Conservation (phyloP, 1,140 invertebrate genomes). For the Ruditapes philippinarum region DNA sequence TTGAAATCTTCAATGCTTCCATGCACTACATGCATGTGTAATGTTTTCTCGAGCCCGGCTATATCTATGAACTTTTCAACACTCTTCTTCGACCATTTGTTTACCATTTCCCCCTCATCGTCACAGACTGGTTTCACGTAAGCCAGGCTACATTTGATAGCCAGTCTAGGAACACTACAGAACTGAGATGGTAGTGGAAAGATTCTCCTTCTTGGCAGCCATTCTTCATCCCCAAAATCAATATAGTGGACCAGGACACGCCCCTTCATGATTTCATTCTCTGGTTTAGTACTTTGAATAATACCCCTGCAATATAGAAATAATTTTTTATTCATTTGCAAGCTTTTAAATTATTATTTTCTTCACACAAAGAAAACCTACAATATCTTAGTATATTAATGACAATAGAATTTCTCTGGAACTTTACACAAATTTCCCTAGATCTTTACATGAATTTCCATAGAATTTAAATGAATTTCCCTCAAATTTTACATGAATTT, state of each 20-base stretch:
- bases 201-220: slow-evolving; percentile 44
- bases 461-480: too few relatives aligned
- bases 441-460: too few relatives aligned
- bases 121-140: slow-evolving; percentile 48
- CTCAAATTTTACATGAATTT: too few relatives aligned
- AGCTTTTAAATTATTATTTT: too few relatives aligned
- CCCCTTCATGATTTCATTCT: slow-evolving; percentile 13
- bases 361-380: too few relatives aligned
- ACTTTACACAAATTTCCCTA: too few relatives aligned
- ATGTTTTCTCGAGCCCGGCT: slow-evolving; percentile 52
- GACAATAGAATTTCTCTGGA: too few relatives aligned
- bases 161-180: slow-evolving; percentile 35
- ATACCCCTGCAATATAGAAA: slow-evolving; percentile 16
- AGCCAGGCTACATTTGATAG: slow-evolving; percentile 46
- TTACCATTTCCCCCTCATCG: neutral
- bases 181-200: slow-evolving; percentile 58
- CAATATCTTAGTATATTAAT: too few relatives aligned
- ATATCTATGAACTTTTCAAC: slow-evolving; percentile 32
- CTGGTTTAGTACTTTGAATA: slow-evolving; percentile 11
- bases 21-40: slow-evolving; percentile 56
- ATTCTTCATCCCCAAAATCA: slow-evolving; percentile 65
- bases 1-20: slow-evolving; percentile 9
- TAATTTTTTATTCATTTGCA: too few relatives aligned
- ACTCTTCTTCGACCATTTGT: slow-evolving; percentile 24
- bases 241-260: slow-evolving; percentile 50